Base-by-base conservation (phyloP, 2,888 invertebrate species). In the Falcaria lacertinaria region DNA sequence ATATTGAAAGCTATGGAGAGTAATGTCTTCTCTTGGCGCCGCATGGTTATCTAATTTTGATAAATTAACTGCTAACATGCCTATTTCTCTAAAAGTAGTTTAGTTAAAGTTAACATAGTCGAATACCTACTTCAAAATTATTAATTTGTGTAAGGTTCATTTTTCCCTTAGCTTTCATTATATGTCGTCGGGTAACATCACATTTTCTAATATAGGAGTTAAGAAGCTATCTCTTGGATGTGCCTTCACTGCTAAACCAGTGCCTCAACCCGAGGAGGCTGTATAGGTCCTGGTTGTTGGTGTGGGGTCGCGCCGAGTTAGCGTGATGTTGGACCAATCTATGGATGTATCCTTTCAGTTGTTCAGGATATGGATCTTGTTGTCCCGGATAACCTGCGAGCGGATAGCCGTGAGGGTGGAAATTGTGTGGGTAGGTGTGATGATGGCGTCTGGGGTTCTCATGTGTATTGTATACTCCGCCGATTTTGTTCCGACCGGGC, bases 131-230 rank as follows among this genome's bases (percentile, higher is more conserved):
- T 11, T 28, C 11, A 28, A 28, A 11, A 28, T 11, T 28, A 11
- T 11, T 28, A 11, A 28, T 11, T 11, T 11, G 8, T 11, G 11
- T 28, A 28, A 47, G 52, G 44, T 42, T 62, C 59, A 61, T 63
- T 74, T 70, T 68, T 64, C 60, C 79, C 85, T 87, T 81, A 87
- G 88, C 88, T 82, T 81, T 72, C 87, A 83, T 74, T 84, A 87
- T 82, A 88, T 67, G 76, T 82, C 80, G 80, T 88, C 87, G 88
- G 88, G 89, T 89, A 89, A 89, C 88, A 85, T 88, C 83, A 75
- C 80, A 74, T 84, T 82, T 69, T 80, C 77, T 83, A 77, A 67
- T 54, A 53, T 52, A 49, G 62, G 45, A 48, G 53, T 48, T 64
- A 71, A 47, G 54, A 57, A 77, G 64, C 87, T 89, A 89, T 89